These are phyloP conservation scores for Tetranychus piercei DNA, from an alignment of 2,888 invertebrate genomes.

Conservation along the genomic window DNA sequence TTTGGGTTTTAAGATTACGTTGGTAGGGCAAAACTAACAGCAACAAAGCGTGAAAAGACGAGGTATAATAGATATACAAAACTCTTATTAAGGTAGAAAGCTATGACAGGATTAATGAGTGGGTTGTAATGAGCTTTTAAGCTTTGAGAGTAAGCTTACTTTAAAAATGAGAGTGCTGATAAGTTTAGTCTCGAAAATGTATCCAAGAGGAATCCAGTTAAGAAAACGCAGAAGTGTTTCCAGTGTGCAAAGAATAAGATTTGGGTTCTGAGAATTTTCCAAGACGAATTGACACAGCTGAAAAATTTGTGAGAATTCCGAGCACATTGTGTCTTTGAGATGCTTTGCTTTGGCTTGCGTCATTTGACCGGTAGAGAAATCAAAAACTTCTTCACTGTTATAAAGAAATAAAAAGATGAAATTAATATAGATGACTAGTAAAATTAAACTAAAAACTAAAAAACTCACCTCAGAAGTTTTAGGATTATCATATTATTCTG, in stretches of 20 bases:
- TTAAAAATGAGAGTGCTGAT: conserved; percentile 82
- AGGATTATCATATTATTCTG: conserved; percentile 99
- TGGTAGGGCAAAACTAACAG: background rate
- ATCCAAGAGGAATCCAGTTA: conserved; percentile 99
- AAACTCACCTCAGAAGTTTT: conserved; percentile 53
- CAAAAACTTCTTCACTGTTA: conserved; percentile 85
- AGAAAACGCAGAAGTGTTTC: conserved; percentile 89
- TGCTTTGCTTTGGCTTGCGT: conserved; percentile 98
- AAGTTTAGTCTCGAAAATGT: conserved; percentile 96
- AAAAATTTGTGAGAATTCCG: conserved; percentile 95
- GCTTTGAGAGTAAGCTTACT: conserved; percentile 29
- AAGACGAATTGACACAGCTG: conserved; percentile 92
- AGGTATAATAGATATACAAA: background rate
- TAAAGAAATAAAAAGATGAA: conserved; percentile 15
- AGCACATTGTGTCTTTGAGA: conserved; percentile 97
- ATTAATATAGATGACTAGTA: conserved; percentile 10
- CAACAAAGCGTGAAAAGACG: background rate
- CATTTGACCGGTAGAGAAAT: conserved; percentile 91
- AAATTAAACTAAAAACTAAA: conserved; percentile 9
- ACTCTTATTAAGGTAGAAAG: background rate
- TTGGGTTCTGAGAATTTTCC: conserved; percentile 92
- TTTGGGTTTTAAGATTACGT: background rate
- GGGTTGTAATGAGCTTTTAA: background rate
- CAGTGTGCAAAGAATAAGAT: conserved; percentile 80
- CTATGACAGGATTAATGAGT: background rate